Base-by-base conservation (phyloP, 2,888 invertebrate genomes). In the Agonopterix alstromeriana region DNA sequence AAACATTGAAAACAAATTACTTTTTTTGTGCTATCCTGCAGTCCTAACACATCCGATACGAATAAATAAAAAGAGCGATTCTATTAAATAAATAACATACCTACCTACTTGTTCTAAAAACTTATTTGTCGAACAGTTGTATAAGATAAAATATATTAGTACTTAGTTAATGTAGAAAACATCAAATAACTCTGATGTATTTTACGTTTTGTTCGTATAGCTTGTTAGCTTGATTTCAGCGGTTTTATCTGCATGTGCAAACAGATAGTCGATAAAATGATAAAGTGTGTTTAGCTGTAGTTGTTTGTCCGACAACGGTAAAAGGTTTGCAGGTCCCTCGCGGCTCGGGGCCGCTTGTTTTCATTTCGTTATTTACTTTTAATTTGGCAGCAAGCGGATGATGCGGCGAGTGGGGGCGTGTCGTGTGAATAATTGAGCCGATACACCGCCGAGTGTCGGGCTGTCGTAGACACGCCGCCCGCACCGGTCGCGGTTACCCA, bases 321-420 rank as follows among this genome's bases (percentile, higher is more conserved):
- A 88, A 88, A 87, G 87, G 86, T 88, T 88, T 87, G 85, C 82
- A 77, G 81, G 81, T 82, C 87, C 81, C 86, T 77, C 70, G 84
- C 73, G 84, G 82, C 71, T 61, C 69, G 70, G 66, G 67, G 73
- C 73, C 74, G 80, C 76, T 81, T 85, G 86, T 86, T 86, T 88
- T 88, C 86, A 87, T 88, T 87, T 82, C 76, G 87, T 85, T 88
- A 88, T 88, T 88, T 88, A 88, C 87, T 87, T 88, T 88, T 88
- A 88, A 88, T 88, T 88, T 88, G 85, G 86, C 84, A 82, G 86
- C 85, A 79, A 82, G 87, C 86, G 84, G 82, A 82, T 84, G 86
- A 82, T 84, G 79, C 76, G 73, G 77, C 73, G 68, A 8, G 67
- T 61, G 70, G 75, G 73, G 77, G 70, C 77, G 77, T 75, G 77